Base-by-base conservation (phyloP, 2,888 invertebrate genomes). In the Nezara viridula region DNA sequence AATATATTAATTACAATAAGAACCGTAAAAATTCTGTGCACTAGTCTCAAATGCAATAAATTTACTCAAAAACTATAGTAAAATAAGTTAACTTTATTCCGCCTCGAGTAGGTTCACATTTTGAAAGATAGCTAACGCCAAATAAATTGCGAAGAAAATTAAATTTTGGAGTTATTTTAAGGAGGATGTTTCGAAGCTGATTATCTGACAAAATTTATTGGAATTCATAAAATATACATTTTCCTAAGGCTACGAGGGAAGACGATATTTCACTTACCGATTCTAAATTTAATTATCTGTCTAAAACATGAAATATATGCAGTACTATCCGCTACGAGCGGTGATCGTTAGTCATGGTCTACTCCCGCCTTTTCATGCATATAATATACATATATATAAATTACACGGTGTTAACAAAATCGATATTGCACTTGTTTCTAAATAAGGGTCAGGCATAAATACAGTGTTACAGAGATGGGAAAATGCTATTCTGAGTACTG, bases 181-280 rank as follows among this genome's bases (percentile, higher is more conserved):
- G 24, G n/a, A n/a, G n/a, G n/a, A n/a, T n/a, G n/a, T n/a, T n/a
- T n/a, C n/a, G n/a, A n/a, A n/a, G n/a, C n/a, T n/a, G n/a, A n/a
- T n/a, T 52, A 21, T 24, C n/a, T n/a, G n/a, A n/a, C n/a, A n/a
- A n/a, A n/a, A n/a, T n/a, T n/a, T n/a, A n/a, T n/a, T n/a, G n/a
- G 52, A 4, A 52, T 52, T 52, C 2, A 9, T 52, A 52, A 52
- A 52, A 21, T 55, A 55, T 55, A 9, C 55, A 55, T 55, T 55
- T 55, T 55, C 55, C 52, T n/a, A n/a, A 55, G 73, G 32, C 73
- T 73, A 73, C 32, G 37, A 37, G 0, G 73, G 73, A 37, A 16
- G 73, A 37, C 73, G 7, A 37, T 73, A 73, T 73, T 73, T 73
- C 73, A 73, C 73, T 73, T 37, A 73, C 32, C 37, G 73, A 37